Conservation (phyloP, 1,140 invertebrate genomes). For the Pseudomyrmex flavicornis region DNA sequence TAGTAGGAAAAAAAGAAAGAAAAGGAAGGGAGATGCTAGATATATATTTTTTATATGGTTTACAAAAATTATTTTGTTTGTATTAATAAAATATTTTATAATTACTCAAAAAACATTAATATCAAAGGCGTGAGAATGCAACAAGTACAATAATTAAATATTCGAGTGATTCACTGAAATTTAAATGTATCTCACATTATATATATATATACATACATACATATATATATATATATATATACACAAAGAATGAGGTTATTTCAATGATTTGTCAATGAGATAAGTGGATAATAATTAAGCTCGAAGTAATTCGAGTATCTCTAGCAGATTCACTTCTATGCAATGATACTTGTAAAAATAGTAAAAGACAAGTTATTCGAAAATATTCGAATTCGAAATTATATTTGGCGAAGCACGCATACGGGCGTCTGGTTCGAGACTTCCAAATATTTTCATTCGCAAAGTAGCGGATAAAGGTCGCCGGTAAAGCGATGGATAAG, state of each 20-base stretch:
- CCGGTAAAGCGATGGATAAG: background rate
- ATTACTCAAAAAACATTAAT: too few relatives aligned
- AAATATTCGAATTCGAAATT: conserved; percentile 69
- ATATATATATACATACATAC: background rate
- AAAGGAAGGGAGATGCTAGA: too few relatives aligned
- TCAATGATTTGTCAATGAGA: background rate
- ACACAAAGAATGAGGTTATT: conserved; percentile 36
- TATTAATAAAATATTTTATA: too few relatives aligned
- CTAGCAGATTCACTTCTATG: background rate
- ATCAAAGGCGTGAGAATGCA: too few relatives aligned
- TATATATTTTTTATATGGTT: too few relatives aligned
- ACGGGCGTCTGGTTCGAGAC: conserved; percentile 68
- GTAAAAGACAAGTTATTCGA: conserved; percentile 5
- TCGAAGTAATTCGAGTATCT: background rate
- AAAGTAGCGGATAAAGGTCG: background rate
- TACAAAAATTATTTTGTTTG: too few relatives aligned
- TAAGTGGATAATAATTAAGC: background rate
- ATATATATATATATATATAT: background rate
- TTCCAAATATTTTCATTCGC: conserved; percentile 26
- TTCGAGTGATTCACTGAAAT: too few relatives aligned
- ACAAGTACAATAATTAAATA: too few relatives aligned
- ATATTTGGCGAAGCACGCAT: conserved; percentile 36
- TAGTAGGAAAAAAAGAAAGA: too few relatives aligned
- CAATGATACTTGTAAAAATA: background rate
- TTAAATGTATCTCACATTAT: background rate